Evolutionary conservation across 2,113 vertebrate species (phyloP), one percentile per base, ranked within the genome.

Genomic region (Pao palembangensis): DNA sequence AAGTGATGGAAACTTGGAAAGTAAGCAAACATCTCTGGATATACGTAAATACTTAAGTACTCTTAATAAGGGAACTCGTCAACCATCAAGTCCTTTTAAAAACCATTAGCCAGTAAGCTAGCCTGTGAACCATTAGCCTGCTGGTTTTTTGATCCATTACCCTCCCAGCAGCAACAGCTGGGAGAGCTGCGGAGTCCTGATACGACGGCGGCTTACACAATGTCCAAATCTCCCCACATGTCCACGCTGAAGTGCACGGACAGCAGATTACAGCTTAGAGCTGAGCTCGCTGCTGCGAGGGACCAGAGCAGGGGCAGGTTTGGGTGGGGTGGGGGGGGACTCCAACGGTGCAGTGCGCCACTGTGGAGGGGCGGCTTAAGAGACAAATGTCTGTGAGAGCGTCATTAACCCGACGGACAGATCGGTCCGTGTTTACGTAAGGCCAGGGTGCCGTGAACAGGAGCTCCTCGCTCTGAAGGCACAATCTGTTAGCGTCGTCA

Each of bases 221-320:
- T 58, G 55, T 70, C 11, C 64, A 76, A 64, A 78, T 74, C 76
- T 66, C 64, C 46, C 71, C 59, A 53, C 66, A 78, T 73, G 69
- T 70, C 69, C 67, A 64, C 50, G 56, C 68, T 16, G 71, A 62
- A 70, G 70, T 62, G 61, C 38, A 44, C 67, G 49, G 60, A 58
- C 59, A 80, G 73, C 73, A 71, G 82, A 85, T 83, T 83, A 79
- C 17, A 53, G 67, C 63, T 79, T 71, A 74, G 51, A 75, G 73
- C 51, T 15, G 4, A 67, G 60, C 54, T 67, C 43, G 8, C 34
- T 28, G 34, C 34, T 38, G 34, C 10, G 34, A 38, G 34, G 34
- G 34, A 2, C 8, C 58, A 1, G 21, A 25, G 20, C 51, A 5
- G 66, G 69, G 18, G 65, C 82, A 59, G 51, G 50, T 71, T 71